A percentile compares a stretch with the other conserved stretches of the same genome.
Conservation (phyloP, 1,140 invertebrate genomes). For the Pantala flavescens region DNA sequence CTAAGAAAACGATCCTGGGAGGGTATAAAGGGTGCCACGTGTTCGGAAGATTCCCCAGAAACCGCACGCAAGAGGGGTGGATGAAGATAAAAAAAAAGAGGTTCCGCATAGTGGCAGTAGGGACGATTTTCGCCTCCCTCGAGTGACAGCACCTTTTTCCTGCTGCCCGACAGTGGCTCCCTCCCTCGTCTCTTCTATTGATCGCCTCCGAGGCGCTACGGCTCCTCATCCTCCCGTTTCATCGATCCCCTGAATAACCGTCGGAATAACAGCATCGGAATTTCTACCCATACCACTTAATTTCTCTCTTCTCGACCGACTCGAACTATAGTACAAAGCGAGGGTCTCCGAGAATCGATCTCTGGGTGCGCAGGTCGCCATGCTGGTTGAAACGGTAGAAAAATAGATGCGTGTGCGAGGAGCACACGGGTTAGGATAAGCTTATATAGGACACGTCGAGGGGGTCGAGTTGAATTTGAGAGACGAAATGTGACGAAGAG, state of each 20-base stretch:
- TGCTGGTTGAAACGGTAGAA: neutral
- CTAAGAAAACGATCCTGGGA: no score
- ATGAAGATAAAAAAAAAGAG: no score
- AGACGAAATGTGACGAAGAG: no score
- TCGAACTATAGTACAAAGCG: neutral
- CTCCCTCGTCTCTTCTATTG: neutral
- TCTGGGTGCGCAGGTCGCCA: neutral
- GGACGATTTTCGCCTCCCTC: no score
- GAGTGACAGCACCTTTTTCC: neutral
- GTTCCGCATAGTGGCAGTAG: no score
- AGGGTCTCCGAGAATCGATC: neutral
- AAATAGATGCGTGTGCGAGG: no score
- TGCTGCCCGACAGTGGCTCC: neutral
- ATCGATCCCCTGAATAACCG: conserved; percentile 3
- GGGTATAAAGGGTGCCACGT: no score
- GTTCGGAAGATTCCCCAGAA: no score
- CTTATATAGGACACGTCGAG: no score
- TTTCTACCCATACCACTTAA: neutral
- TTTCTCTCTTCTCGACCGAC: neutral
- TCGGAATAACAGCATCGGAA: conserved; percentile 4
- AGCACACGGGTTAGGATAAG: no score
- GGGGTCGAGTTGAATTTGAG: no score
- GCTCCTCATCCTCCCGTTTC: neutral
- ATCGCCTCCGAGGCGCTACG: neutral
- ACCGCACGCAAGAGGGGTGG: no score